These are phyloP conservation scores for Callopanchax toddi DNA, from an alignment of 2,113 vertebrate genomes.

Conservation along the genomic window DNA sequence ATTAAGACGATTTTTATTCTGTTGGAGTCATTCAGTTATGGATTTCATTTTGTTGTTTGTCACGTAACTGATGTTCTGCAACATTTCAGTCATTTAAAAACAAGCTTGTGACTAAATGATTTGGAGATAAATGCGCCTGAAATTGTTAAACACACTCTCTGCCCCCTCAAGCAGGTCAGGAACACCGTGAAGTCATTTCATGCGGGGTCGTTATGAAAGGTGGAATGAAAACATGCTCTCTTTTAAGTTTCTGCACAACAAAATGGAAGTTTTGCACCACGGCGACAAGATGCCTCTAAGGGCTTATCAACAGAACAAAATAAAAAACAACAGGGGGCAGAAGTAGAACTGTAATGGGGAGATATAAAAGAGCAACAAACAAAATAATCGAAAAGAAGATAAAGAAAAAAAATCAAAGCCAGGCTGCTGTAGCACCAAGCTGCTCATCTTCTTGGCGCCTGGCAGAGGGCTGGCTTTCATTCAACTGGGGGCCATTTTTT, in stretches of 20 bases:
- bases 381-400: slow-evolving; percentile 5
- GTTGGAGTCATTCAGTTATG: no score
- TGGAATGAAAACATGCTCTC: slow-evolving; percentile 12
- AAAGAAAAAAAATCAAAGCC: slow-evolving; percentile 30
- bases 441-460: slow-evolving; percentile 61
- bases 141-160: not conserved
- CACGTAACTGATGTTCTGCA: no score
- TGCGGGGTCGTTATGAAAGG: not conserved
- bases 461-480: slow-evolving; percentile 46
- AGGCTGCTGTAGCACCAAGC: slow-evolving; percentile 44
- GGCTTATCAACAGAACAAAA: slow-evolving; percentile 10
- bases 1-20: no score
- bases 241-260: slow-evolving; percentile 2
- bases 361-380: slow-evolving; percentile 6
- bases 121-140: slow-evolving; percentile 5
- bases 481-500: slow-evolving; percentile 40
- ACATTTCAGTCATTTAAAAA: slow-evolving; percentile 11
- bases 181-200: slow-evolving; percentile 16
- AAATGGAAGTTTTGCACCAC: slow-evolving; percentile 4
- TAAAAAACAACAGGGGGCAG: slow-evolving; percentile 28
- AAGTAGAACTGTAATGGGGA: slow-evolving; percentile 18
- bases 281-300: slow-evolving; percentile 3
- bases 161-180: not conserved
- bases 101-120: not conserved
- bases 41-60: no score